phyloP scores from a whole-genome alignment of 2,888 invertebrate genomes.

The Agrilus mali region DNA sequence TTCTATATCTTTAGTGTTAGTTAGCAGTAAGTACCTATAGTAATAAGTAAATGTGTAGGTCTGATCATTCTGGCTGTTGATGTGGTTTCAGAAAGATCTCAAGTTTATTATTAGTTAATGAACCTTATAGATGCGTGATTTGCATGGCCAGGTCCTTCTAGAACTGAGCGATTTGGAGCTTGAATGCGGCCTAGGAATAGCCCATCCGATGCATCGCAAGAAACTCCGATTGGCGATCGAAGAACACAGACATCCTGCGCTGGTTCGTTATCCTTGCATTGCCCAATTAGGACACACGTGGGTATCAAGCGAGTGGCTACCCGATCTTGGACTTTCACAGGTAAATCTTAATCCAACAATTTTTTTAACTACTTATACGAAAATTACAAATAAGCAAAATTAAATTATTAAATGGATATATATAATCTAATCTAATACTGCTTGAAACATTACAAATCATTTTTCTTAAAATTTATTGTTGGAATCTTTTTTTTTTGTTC shows the following conservation, averaged over 20 bases:
- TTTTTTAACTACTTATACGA: too few species aligned
- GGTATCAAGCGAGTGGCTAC: constrained; percentile 89
- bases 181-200: constrained; percentile 81
- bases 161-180: constrained; percentile 85
- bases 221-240: constrained; percentile 88
- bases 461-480: too few species aligned
- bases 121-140: constrained; percentile 56
- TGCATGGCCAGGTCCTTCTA: constrained; percentile 70
- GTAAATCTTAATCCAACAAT: constrained; percentile 26
- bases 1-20: too few species aligned
- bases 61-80: neutral
- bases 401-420: too few species aligned
- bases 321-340: constrained; percentile 78
- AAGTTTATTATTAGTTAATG: constrained; percentile 1
- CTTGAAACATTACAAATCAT: too few species aligned
- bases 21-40: too few species aligned
- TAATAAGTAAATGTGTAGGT: too few species aligned
- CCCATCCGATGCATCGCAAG: constrained; percentile 86
- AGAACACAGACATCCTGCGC: constrained; percentile 76
- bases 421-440: too few species aligned
- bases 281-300: constrained; percentile 82
- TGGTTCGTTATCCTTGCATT: constrained; percentile 78
- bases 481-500: too few species aligned
- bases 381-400: too few species aligned
- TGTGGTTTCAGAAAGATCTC: neutral